These are phyloP conservation scores for Glaucidium brasilianum DNA, from an alignment of 2,113 vertebrate species.

Conservation along the genomic window DNA sequence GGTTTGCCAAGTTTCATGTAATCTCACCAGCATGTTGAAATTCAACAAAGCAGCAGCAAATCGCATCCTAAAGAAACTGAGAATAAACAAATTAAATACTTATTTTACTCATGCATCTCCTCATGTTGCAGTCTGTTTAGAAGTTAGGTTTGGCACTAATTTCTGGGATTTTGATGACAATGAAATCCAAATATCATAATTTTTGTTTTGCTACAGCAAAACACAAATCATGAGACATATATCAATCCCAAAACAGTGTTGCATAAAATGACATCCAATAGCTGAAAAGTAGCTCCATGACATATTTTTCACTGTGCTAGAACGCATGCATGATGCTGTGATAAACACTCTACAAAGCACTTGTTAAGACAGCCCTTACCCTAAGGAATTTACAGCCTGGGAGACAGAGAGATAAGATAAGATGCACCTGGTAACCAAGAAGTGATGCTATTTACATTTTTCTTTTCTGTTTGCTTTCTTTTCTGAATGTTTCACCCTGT, in stretches of 20 bases:
- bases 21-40: background rate
- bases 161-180: background rate
- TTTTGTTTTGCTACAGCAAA: background rate
- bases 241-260: background rate
- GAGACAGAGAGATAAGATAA: slow-evolving; percentile 63
- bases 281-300: background rate
- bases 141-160: background rate
- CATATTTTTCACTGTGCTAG: background rate
- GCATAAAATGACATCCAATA: background rate
- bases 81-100: background rate
- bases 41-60: background rate
- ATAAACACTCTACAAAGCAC: slow-evolving; percentile 24
- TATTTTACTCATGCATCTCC: background rate
- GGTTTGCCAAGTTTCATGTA: background rate
- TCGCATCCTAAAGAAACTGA: background rate
- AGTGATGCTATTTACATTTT: slow-evolving; percentile 55
- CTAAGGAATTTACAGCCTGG: slow-evolving; percentile 37
- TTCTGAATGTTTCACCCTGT: slow-evolving; percentile 1
- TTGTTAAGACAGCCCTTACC: slow-evolving; percentile 27
- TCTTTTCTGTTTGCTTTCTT: slow-evolving; percentile 60
- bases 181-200: background rate
- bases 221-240: background rate
- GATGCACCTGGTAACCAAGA: slow-evolving; percentile 56
- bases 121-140: background rate
- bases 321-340: background rate